Conservation (phyloP, 2,888 invertebrate species). For the Nematopogon swammerdamellus region DNA sequence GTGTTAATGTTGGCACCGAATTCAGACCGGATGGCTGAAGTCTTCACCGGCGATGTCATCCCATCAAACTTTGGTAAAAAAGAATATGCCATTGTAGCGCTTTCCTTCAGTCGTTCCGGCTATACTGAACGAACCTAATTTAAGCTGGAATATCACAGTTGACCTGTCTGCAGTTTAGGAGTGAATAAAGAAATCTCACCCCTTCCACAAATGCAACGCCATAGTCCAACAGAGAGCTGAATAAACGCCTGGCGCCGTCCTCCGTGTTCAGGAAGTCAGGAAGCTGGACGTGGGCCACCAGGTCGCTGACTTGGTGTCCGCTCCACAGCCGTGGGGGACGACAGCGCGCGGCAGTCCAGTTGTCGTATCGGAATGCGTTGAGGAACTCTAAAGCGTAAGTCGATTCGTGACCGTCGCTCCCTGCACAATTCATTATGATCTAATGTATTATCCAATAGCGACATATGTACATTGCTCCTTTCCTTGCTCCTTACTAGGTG, state of each 20-base stretch:
- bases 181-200: too few relatives aligned
- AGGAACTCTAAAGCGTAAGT: conserved; percentile 46
- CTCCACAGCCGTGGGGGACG: conserved; percentile 43
- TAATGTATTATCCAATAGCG: neutral
- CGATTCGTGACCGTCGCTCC: conserved; percentile 59
- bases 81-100: too few relatives aligned
- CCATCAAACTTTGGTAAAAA: too few relatives aligned
- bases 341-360: conserved; percentile 27
- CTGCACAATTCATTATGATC: conserved; percentile 26
- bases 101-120: too few relatives aligned
- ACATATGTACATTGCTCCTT: neutral
- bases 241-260: conserved; percentile 36
- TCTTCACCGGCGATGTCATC: too few relatives aligned
- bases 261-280: conserved; percentile 43
- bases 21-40: too few relatives aligned
- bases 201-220: conserved; percentile 50
- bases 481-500: neutral
- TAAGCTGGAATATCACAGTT: too few relatives aligned
- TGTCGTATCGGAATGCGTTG: conserved; percentile 25
- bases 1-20: too few relatives aligned
- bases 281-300: conserved; percentile 33
- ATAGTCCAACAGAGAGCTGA: conserved; percentile 48
- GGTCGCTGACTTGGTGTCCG: conserved; percentile 29
- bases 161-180: too few relatives aligned
- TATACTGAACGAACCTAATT: too few relatives aligned